Conservation (phyloP, 2,113 vertebrate genomes). For the Saimiri boliviensis region DNA sequence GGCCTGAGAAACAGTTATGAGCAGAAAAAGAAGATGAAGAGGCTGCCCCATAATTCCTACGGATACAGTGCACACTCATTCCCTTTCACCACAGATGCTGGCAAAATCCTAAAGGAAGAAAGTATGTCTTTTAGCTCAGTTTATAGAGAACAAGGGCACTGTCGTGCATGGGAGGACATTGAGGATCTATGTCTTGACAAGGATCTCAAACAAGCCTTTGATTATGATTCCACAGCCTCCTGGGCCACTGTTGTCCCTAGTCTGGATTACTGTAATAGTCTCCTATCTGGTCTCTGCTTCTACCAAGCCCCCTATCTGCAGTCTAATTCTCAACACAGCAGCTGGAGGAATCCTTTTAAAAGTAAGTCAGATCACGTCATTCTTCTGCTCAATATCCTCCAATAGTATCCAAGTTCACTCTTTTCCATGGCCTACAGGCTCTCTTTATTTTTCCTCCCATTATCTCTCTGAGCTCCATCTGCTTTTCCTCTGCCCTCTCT, state of each 20-base stretch:
- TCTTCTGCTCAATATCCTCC: neutral
- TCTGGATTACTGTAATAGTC: neutral
- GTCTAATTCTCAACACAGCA: slow-evolving; percentile 22
- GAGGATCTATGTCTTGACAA: slow-evolving; percentile 49
- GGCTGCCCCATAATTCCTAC: slow-evolving; percentile 35
- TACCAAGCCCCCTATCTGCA: neutral
- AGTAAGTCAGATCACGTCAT: neutral
- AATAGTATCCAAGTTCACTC: neutral
- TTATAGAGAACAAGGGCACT: slow-evolving; percentile 47
- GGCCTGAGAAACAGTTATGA: slow-evolving; percentile 43
- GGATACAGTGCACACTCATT: slow-evolving; percentile 27
- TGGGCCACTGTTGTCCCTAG: neutral
- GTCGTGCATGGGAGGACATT: neutral
- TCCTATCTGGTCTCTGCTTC: slow-evolving; percentile 22
- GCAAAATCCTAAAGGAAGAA: slow-evolving; percentile 58
- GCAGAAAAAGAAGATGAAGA: slow-evolving; percentile 60
- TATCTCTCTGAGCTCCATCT: neutral
- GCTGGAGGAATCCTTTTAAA: neutral
- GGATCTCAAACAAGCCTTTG: slow-evolving; percentile 61
- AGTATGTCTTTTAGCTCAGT: slow-evolving; percentile 44
- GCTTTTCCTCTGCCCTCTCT: neutral
- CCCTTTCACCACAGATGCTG: slow-evolving; percentile 36
- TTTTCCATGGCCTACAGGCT: neutral
- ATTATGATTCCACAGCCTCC: slow-evolving; percentile 38
- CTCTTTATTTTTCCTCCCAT: neutral